A percentile compares a stretch with the other conserved stretches of the same genome.
phyloP scores from a whole-genome alignment of 2,797 vertebrate genomes.

The Gymnocypris eckloni region DNA sequence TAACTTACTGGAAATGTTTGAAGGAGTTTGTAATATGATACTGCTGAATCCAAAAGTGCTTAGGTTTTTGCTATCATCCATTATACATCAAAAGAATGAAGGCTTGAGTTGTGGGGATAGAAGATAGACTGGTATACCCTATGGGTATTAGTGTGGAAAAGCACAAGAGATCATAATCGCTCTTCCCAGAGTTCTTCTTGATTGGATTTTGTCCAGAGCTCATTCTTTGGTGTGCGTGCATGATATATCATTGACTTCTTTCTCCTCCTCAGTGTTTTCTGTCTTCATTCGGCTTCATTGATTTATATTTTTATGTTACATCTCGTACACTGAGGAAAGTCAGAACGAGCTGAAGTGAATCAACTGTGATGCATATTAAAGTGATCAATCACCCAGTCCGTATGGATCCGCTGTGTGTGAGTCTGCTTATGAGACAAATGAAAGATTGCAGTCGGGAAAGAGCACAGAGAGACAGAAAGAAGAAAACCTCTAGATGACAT shows the following conservation, averaged over 20 bases:
- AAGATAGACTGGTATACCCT: conserved; percentile 35
- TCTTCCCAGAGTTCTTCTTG: not conserved
- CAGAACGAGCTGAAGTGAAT: conserved; percentile 52
- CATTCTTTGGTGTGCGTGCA: conserved; percentile 45
- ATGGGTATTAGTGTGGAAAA: conserved; percentile 24
- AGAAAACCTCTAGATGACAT: conserved; percentile 6
- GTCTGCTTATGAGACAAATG: conserved; percentile 43
- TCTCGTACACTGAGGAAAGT: conserved; percentile 42
- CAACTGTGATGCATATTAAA: conserved; percentile 71
- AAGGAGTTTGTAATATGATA: conserved; percentile 20
- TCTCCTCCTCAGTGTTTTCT: conserved; percentile 45
- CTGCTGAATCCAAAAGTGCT: not conserved
- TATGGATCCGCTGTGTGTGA: conserved; percentile 37
- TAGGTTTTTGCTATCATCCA: conserved; percentile 10
- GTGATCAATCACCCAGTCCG: conserved; percentile 70
- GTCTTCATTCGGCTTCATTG: conserved; percentile 53
- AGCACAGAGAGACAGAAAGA: not conserved
- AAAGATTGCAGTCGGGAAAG: conserved; percentile 16
- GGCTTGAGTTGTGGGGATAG: not conserved
- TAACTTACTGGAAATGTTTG: conserved; percentile 9
- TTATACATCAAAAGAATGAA: conserved; percentile 21
- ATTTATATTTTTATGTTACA: conserved; percentile 53
- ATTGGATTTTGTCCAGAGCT: not conserved
- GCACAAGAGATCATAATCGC: conserved; percentile 34
- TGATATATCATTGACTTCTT: conserved; percentile 47